Conservation (phyloP, 2,888 invertebrate genomes). For the Hemithea aestivaria region DNA sequence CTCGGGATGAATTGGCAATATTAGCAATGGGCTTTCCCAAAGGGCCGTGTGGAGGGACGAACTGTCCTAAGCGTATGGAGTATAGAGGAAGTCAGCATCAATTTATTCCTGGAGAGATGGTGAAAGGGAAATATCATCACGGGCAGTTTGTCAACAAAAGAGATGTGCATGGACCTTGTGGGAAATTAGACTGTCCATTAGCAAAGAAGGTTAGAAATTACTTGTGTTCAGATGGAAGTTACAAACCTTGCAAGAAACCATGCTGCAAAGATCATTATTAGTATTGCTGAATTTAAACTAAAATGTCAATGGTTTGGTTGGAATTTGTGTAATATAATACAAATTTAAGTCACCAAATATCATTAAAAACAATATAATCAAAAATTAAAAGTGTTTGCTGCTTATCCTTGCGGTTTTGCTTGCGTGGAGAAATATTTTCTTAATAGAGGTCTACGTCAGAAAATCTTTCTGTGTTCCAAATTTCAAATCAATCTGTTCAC, state of each 20-base stretch:
- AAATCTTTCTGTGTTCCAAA: too few species aligned
- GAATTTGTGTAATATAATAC: too few species aligned
- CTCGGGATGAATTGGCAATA: conserved; percentile 60
- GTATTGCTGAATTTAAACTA: too few species aligned
- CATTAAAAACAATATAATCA: conserved; percentile 3
- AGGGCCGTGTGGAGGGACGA: conserved; percentile 72
- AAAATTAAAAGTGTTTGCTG: not conserved
- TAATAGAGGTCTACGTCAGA: too few species aligned
- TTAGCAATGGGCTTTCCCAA: conserved; percentile 74
- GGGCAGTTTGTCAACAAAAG: conserved; percentile 69
- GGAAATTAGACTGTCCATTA: conserved; percentile 67
- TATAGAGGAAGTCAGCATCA: conserved; percentile 68
- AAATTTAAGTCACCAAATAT: too few species aligned
- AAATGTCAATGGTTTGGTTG: too few species aligned
- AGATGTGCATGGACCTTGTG: conserved; percentile 71
- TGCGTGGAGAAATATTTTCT: too few species aligned
- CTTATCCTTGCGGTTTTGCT: too few species aligned
- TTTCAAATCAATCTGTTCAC: too few species aligned
- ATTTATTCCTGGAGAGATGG: conserved; percentile 60
- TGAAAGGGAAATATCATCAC: conserved; percentile 64
- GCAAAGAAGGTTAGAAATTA: conserved; percentile 63
- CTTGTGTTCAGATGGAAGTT: conserved; percentile 60
- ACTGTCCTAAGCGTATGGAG: conserved; percentile 68
- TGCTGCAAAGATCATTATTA: conserved; percentile 63
- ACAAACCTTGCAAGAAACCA: conserved; percentile 66